Base-by-base conservation (phyloP, 2,888 invertebrate genomes). In the Portevinia maculata region DNA sequence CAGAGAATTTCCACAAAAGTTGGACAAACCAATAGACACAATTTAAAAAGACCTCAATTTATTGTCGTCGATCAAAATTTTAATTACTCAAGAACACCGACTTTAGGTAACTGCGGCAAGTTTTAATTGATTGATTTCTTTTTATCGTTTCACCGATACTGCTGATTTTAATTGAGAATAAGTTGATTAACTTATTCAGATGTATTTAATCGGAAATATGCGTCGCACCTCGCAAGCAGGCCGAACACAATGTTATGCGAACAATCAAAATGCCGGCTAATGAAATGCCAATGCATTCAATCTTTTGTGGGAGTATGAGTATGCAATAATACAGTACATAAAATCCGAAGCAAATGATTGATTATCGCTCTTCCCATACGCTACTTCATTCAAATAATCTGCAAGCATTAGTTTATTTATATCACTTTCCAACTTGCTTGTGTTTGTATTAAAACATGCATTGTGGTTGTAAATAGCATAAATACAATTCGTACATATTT, bases 341-440 rank as follows among this genome's bases (percentile, higher is more conserved):
- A 44, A 46, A 57, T 19, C 28, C 17, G 41, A 73, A 59, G 37
- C 50, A 73, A 73, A 32, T 37, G 13, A 34, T 15, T 65, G 48
- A 67, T 79, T 60, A 65, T 73, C 30, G 34, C 46, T 69, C 44
- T 55, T 53, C 64, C 21, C 13, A 37, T 46, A n/a, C 30, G 39
- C 30, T 69, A 34, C 21, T 65, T 46, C 50, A 46, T 55, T 70
- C 13, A 13, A 71, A 60, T 39, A 55, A 65, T 52, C 30, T 50
- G 50, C 34, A n/a, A 64, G 44, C 57, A 59, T 73, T 57, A 50
- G 46, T 73, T 74, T 74, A 69, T 79, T 69, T 79, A 74, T 79
- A 67, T 62, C 74, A 34, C 60, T 44, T 15, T 57, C n/a, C 28
- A 44, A 44, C 41, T 57, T 73, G 32, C 24, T 3, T 79, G 59